phyloP scores from a whole-genome alignment of 2,113 vertebrate genomes.

The Lagenorhynchus albirostris region DNA sequence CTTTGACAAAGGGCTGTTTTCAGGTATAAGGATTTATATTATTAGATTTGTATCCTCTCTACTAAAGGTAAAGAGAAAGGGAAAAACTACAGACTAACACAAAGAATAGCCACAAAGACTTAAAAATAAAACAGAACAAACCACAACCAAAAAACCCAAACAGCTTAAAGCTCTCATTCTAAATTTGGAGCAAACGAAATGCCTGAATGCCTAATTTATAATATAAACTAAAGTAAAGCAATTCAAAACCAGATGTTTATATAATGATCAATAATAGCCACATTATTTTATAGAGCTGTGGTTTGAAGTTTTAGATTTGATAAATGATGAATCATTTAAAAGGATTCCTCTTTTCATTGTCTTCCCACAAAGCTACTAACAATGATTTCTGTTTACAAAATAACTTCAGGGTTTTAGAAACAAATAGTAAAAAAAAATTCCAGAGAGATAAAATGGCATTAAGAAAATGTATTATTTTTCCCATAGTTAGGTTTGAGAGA shows the following conservation, averaged over 20 bases:
- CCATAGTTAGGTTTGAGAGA: not conserved
- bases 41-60: slow-evolving; percentile 40
- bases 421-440: not conserved
- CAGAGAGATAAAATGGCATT: slow-evolving; percentile 11
- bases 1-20: slow-evolving; percentile 80
- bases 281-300: not conserved
- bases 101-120: not conserved
- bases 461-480: not conserved
- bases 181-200: slow-evolving; percentile 56
- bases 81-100: slow-evolving; percentile 72
- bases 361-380: slow-evolving; percentile 45
- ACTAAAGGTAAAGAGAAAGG: slow-evolving; percentile 75
- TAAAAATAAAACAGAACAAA: slow-evolving; percentile 76
- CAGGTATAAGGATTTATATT: slow-evolving; percentile 72
- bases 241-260: slow-evolving; percentile 34
- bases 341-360: slow-evolving; percentile 39
- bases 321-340: slow-evolving; percentile 56
- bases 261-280: not conserved
- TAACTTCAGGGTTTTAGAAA: slow-evolving; percentile 14
- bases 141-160: slow-evolving; percentile 83
- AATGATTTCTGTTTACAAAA: slow-evolving; percentile 46
- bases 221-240: slow-evolving; percentile 71
- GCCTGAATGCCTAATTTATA: slow-evolving; percentile 68
- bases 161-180: slow-evolving; percentile 82
- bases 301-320: slow-evolving; percentile 65